phyloP scores from a whole-genome alignment of 1,140 invertebrate species.

The Microplitis demolitor region DNA sequence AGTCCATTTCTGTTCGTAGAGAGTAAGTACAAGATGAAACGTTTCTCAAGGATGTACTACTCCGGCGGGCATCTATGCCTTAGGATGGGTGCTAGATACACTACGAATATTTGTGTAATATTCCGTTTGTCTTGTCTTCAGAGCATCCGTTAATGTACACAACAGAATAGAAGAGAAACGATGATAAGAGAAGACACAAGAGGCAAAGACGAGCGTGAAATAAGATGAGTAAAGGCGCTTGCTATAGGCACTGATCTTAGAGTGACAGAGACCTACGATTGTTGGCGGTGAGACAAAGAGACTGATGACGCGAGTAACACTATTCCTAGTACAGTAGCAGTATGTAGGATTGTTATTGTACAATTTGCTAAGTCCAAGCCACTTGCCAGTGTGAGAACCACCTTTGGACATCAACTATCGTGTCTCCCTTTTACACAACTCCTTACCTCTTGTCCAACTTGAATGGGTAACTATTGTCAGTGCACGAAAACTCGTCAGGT shows the following conservation, averaged over 20 bases:
- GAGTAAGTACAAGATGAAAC: slow-evolving; percentile 49
- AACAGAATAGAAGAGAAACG: slow-evolving; percentile 42
- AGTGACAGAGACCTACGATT: slow-evolving; percentile 5
- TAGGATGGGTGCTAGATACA: slow-evolving; percentile 14
- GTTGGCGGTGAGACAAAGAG: neutral
- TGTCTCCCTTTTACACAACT: slow-evolving; percentile 31
- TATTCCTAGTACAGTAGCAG: slow-evolving; percentile 18
- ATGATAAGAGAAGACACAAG: slow-evolving; percentile 18
- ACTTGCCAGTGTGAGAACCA: slow-evolving; percentile 50
- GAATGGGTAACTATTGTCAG: slow-evolving; percentile 39
- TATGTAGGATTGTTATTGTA: slow-evolving; percentile 62
- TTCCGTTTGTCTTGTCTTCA: slow-evolving; percentile 63
- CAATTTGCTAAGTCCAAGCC: slow-evolving; percentile 60
- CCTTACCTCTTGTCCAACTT: slow-evolving; percentile 15
- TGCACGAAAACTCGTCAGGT: neutral
- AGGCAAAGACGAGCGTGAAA: neutral
- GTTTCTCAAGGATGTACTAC: slow-evolving; percentile 26
- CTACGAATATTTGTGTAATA: slow-evolving; percentile 59
- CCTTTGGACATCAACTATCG: slow-evolving; percentile 62
- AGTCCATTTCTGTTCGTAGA: slow-evolving; percentile 38
- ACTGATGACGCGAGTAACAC: slow-evolving; percentile 28
- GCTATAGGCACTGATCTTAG: neutral
- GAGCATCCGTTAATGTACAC: slow-evolving; percentile 62
- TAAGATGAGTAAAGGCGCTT: no score
- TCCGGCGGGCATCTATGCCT: neutral